phyloP scores from a whole-genome alignment of 2,113 vertebrate genomes.

The Morphnarchus princeps region DNA sequence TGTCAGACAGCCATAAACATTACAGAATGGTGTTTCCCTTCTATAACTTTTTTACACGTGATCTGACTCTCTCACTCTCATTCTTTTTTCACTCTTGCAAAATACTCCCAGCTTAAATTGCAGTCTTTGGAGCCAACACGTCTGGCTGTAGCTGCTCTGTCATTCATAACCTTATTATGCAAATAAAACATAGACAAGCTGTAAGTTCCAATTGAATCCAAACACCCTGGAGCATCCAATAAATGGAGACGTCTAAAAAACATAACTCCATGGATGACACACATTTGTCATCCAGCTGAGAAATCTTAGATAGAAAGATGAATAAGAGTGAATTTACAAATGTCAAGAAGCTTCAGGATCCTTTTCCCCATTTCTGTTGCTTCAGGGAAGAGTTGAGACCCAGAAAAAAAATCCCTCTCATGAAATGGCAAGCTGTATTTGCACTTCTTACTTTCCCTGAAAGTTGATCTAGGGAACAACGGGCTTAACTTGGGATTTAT shows the following conservation, averaged over 20 bases:
- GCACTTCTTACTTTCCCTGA: neutral
- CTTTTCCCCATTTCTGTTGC: conserved; percentile 16
- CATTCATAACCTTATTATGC: conserved; percentile 78
- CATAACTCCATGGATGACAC: conserved; percentile 37
- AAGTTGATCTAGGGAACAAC: neutral
- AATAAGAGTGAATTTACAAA: conserved; percentile 37
- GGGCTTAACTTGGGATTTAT: neutral
- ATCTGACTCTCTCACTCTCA: neutral
- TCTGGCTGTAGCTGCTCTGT: conserved; percentile 75
- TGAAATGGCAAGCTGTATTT: conserved; percentile 18
- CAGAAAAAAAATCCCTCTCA: neutral
- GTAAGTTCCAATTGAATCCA: conserved; percentile 68
- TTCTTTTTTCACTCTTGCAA: conserved; percentile 62
- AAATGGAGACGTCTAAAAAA: conserved; percentile 51
- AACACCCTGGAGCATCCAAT: conserved; percentile 65
- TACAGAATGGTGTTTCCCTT: conserved; percentile 30
- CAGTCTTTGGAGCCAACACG: conserved; percentile 76
- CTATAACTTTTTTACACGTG: neutral
- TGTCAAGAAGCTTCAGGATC: conserved; percentile 32
- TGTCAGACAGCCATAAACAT: conserved; percentile 39
- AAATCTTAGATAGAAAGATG: conserved; percentile 40
- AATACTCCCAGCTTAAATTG: conserved; percentile 74
- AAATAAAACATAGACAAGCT: conserved; percentile 75
- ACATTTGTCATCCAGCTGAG: conserved; percentile 61
- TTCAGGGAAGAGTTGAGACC: conserved; percentile 12